phyloP scores from a whole-genome alignment of 2,888 invertebrate species.

The Tridacna gigas region DNA sequence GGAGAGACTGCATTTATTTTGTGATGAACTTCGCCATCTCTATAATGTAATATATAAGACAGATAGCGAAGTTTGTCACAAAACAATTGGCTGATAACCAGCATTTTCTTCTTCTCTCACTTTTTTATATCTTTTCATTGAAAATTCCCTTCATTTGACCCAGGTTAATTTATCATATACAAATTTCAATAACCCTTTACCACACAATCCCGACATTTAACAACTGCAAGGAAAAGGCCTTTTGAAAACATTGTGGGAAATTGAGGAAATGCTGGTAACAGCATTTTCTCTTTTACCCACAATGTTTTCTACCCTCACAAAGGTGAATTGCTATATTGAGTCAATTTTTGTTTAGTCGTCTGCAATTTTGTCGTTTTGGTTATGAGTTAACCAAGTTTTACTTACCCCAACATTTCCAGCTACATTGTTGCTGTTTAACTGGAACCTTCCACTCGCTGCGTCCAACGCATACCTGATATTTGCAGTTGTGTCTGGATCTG shows the following conservation, averaged over 20 bases:
- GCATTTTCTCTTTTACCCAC: background rate
- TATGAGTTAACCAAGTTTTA: background rate
- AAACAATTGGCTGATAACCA: too few relatives aligned
- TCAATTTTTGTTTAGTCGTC: background rate
- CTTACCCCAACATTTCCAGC: background rate
- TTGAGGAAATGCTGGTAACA: background rate
- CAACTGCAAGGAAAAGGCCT: background rate
- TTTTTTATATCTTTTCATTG: too few relatives aligned
- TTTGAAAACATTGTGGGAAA: background rate
- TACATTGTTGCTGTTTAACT: background rate
- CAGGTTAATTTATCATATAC: too few relatives aligned
- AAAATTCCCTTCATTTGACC: too few relatives aligned
- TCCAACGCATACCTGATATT: conserved; percentile 19
- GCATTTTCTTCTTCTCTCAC: too few relatives aligned
- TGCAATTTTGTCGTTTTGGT: background rate
- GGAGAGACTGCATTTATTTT: too few relatives aligned
- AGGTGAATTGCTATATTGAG: too few relatives aligned
- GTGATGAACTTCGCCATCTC: too few relatives aligned
- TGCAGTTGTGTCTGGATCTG: conserved; percentile 63
- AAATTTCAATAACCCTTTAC: background rate
- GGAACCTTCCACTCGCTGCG: background rate
- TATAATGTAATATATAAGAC: too few relatives aligned
- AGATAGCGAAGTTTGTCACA: too few relatives aligned
- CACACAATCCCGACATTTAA: background rate
- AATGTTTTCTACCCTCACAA: background rate